Percentiles rank a stretch among this genome's conserved stretches.
Conservation (phyloP, 2,888 invertebrate species). For the Troides aeacus region DNA sequence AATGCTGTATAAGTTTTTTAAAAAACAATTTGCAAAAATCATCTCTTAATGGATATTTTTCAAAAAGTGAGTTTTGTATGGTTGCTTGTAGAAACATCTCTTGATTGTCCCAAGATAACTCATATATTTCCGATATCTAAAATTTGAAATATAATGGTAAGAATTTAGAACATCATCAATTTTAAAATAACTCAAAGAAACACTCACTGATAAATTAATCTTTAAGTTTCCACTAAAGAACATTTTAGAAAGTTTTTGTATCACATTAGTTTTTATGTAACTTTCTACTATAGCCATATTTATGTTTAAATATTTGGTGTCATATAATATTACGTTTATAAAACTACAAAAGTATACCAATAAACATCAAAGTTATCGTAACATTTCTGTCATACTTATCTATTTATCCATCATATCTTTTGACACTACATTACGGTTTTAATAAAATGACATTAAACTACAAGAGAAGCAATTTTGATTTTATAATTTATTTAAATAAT, state of each 20-base stretch:
- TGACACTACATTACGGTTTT: not conserved
- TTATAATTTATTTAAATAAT: too few species aligned
- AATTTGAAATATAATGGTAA: constrained; percentile 35
- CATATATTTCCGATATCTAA: constrained; percentile 50
- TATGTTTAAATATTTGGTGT: not conserved
- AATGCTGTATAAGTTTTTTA: constrained; percentile 80
- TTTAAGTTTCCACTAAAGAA: constrained; percentile 28
- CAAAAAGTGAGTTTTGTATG: constrained; percentile 72
- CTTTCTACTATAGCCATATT: constrained; percentile 5
- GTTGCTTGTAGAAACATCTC: constrained; percentile 80
- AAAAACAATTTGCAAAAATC: constrained; percentile 83
- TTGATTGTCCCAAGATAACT: constrained; percentile 77
- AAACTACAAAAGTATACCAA: not conserved
- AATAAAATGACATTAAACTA: too few species aligned
- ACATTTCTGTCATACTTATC: not conserved
- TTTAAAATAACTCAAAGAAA: not conserved
- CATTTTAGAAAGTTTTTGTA: constrained; percentile 20
- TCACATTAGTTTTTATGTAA: constrained; percentile 2
- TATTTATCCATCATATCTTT: not conserved
- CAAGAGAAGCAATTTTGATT: too few species aligned
- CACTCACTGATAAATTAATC: constrained; percentile 31
- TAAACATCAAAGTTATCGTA: not conserved
- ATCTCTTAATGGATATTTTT: constrained; percentile 81
- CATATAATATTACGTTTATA: not conserved
- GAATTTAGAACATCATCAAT: not conserved